Conservation (phyloP, 2,797 vertebrate species). For the Enoplosus armatus region DNA sequence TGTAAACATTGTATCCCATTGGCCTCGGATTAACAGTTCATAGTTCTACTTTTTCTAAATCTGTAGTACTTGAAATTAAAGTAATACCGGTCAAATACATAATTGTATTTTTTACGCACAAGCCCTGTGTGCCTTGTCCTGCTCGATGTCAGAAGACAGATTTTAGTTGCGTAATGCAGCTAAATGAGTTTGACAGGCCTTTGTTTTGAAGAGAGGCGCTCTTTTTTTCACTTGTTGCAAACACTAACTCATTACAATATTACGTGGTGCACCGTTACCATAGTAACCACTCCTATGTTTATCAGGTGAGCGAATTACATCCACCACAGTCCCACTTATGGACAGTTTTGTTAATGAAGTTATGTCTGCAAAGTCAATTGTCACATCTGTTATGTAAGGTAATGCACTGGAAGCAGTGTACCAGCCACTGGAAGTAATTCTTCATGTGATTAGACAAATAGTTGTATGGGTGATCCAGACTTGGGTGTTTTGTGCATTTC, state of each 20-base stretch:
- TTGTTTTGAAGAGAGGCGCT: constrained; percentile 76
- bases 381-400: constrained; percentile 19
- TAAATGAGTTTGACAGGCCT: constrained; percentile 66
- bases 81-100: background rate
- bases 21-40: background rate
- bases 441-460: background rate
- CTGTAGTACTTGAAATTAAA: background rate
- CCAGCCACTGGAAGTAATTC: background rate
- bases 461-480: background rate
- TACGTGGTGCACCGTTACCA: constrained; percentile 63
- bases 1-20: background rate
- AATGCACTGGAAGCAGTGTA: background rate
- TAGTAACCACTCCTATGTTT: constrained; percentile 54
- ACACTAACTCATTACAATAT: constrained; percentile 61
- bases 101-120: background rate
- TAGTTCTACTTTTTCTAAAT: background rate
- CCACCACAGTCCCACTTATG: background rate
- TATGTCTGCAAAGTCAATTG: constrained; percentile 14
- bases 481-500: background rate
- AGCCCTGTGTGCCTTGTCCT: background rate
- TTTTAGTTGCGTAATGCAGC: constrained; percentile 6
- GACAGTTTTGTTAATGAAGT: background rate
- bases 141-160: background rate
- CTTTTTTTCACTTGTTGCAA: constrained; percentile 76
- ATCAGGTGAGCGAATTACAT: constrained; percentile 47